Conservation (phyloP, 2,797 vertebrate species). For the Anas bernieri region DNA sequence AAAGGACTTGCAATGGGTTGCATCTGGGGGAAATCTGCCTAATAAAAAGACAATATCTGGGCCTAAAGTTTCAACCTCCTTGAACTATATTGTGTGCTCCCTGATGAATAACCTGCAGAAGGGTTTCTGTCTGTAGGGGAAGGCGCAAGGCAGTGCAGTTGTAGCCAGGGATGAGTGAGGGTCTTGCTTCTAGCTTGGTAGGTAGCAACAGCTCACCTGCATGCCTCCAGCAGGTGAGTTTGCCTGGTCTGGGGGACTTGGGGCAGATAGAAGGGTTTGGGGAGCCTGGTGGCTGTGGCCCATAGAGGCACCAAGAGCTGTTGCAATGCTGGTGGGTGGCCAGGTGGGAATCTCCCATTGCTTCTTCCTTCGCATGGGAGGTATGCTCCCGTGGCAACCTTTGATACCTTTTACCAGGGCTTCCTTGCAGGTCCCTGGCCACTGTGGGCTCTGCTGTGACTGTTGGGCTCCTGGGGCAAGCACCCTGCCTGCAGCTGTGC, state of each 20-base stretch:
- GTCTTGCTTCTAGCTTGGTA: neutral
- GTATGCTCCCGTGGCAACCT: neutral
- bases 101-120: neutral
- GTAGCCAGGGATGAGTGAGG: neutral
- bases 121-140: neutral
- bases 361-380: neutral
- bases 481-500: neutral
- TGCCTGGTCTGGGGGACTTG: neutral
- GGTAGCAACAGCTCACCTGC: neutral
- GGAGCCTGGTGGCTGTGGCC: neutral
- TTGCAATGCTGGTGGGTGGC: neutral
- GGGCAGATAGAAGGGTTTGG: neutral
- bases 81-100: neutral
- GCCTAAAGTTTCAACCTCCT: neutral
- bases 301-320: accelerated
- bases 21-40: neutral
- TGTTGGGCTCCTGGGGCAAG: accelerated
- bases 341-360: accelerated
- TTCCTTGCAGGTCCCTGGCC: neutral
- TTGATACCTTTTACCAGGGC: accelerated
- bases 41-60: neutral
- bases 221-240: neutral
- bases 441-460: neutral
- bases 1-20: neutral
- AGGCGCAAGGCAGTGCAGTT: neutral